A percentile compares a stretch with the other conserved stretches of the same genome.
Evolutionary conservation across 2,797 vertebrate genomes (phyloP).

Genomic region (Pempheris klunzingeri): DNA sequence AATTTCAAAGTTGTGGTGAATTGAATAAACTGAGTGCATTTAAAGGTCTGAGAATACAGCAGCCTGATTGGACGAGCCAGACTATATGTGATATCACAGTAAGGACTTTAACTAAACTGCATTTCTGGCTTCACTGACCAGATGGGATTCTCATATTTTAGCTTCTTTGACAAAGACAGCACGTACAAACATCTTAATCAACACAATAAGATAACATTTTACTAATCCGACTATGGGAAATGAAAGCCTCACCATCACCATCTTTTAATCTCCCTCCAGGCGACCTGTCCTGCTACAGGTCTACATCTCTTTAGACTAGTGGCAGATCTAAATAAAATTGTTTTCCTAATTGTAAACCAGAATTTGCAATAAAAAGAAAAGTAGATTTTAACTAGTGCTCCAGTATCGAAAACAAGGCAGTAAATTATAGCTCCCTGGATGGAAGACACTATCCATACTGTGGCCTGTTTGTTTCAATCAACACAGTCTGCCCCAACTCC

Average conservation of each 20-base stretch:
- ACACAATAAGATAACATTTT: not conserved
- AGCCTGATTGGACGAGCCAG: not conserved
- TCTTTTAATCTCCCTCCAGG: not conserved
- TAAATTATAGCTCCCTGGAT: constrained; percentile 12
- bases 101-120: too few species aligned
- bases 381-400: constrained; percentile 1
- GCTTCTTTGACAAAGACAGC: not conserved
- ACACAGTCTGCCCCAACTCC: constrained; percentile 47
- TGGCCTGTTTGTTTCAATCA: constrained; percentile 75
- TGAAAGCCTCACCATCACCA: not conserved
- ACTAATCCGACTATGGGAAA: not conserved
- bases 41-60: not conserved
- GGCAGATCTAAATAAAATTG: not conserved
- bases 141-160: not conserved
- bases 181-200: too few species aligned
- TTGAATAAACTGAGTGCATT: not conserved
- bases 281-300: too few species aligned
- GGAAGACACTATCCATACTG: constrained; percentile 42
- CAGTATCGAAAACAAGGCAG: constrained; percentile 22
- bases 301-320: too few species aligned
- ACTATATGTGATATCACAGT: not conserved
- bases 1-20: not conserved
- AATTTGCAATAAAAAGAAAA: not conserved
- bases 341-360: not conserved
- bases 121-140: not conserved